These are phyloP conservation scores for Euplexia lucipara DNA, from an alignment of 2,888 invertebrate genomes.

Conservation along the genomic window DNA sequence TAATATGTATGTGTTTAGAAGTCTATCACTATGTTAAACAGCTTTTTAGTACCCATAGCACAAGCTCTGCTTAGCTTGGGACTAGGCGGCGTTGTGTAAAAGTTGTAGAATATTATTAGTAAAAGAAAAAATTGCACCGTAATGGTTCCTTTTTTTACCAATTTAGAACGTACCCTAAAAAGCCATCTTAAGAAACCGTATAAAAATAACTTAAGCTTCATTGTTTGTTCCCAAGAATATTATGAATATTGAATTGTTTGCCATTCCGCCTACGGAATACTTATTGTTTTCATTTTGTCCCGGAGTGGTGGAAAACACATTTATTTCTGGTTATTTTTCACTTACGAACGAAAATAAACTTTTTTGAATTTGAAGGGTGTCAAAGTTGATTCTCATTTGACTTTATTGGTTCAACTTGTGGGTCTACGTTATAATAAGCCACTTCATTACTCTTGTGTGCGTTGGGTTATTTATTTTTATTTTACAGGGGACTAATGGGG, in stretches of 20 bases:
- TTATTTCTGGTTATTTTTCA: slow-evolving; percentile 52
- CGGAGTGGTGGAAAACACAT: slow-evolving; percentile 39
- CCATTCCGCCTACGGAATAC: slow-evolving; percentile 20
- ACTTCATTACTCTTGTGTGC: too few species aligned
- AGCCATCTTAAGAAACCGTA: background rate
- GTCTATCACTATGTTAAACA: too few species aligned
- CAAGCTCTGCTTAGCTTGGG: too few species aligned
- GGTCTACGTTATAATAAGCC: too few species aligned
- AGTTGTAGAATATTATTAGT: too few species aligned
- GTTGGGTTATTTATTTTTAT: too few species aligned
- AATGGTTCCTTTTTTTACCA: too few species aligned
- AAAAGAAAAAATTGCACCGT: too few species aligned
- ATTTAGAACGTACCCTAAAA: background rate
- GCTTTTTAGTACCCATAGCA: too few species aligned
- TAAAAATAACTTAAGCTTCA: slow-evolving; percentile 14
- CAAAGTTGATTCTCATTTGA: slow-evolving; percentile 4
- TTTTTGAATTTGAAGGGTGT: slow-evolving; percentile 7
- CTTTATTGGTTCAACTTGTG: slow-evolving; percentile 3
- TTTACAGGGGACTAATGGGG: too few species aligned
- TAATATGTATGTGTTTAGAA: too few species aligned
- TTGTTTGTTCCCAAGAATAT: slow-evolving; percentile 42
- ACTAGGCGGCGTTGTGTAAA: too few species aligned
- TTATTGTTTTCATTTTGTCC: slow-evolving; percentile 40
- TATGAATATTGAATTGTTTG: slow-evolving; percentile 39
- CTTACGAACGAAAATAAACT: slow-evolving; percentile 12